phyloP scores from a whole-genome alignment of 2,797 vertebrate genomes.

The Danio choprae region DNA sequence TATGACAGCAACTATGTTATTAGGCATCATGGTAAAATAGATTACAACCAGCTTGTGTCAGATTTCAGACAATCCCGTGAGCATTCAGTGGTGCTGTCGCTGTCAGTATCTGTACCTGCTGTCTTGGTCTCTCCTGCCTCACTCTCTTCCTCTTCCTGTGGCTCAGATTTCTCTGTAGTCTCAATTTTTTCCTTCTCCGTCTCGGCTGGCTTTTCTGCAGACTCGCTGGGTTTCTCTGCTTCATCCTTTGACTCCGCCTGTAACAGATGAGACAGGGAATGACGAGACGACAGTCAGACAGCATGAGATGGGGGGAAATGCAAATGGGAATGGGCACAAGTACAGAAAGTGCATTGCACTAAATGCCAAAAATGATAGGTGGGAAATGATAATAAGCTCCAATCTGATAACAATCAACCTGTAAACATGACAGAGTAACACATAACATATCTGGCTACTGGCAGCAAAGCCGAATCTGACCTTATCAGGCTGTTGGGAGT shows the following conservation, averaged over 20 bases:
- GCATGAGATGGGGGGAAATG: background rate
- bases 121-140: conserved; percentile 72
- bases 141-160: conserved; percentile 73
- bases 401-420: background rate
- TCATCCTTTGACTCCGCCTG: conserved; percentile 82
- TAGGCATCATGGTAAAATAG: background rate
- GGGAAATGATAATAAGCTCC: background rate
- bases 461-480: conserved; percentile 68
- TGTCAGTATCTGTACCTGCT: conserved; percentile 61
- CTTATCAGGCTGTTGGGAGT: conserved; percentile 89
- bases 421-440: background rate
- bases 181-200: conserved; percentile 70
- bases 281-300: background rate
- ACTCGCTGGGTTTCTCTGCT: conserved; percentile 78
- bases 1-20: too few relatives aligned
- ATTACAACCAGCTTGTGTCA: background rate
- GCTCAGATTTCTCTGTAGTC: conserved; percentile 63
- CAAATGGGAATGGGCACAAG: background rate
- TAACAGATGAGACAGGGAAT: conserved; percentile 27
- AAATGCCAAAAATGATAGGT: background rate
- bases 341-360: background rate
- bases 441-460: background rate
- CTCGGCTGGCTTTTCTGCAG: conserved; percentile 72
- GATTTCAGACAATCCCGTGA: background rate
- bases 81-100: background rate